A percentile compares a stretch with the other conserved stretches of the same genome.
Evolutionary conservation across 2,888 invertebrate genomes (phyloP).

Genomic region (Folsomia manolachei): DNA sequence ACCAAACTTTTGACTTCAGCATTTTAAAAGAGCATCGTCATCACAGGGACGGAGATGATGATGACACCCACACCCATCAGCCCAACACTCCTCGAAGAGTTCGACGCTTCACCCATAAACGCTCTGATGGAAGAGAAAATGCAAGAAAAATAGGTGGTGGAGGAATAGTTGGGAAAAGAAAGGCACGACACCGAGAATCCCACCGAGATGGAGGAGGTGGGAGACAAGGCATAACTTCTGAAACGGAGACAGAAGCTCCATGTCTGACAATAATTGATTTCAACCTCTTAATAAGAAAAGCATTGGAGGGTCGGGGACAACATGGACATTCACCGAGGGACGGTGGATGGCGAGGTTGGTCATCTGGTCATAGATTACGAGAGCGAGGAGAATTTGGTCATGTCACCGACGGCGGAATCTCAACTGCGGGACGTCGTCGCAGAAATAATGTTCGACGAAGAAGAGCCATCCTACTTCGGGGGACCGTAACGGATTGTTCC

Average conservation of each 20-base stretch:
- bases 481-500: constrained; percentile 48
- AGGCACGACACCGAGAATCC: not conserved
- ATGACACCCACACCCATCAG: not conserved
- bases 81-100: not conserved
- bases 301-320: constrained; percentile 55
- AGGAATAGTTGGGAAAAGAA: constrained; percentile 43
- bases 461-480: constrained; percentile 40
- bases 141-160: constrained; percentile 52
- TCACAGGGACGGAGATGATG: not conserved
- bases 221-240: constrained; percentile 32
- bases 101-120: not conserved
- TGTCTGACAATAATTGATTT: constrained; percentile 70
- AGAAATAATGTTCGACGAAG: constrained; percentile 34
- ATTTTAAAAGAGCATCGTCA: constrained; percentile 17
- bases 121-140: constrained; percentile 36
- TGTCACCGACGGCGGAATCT: constrained; percentile 29
- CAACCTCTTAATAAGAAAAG: constrained; percentile 66
- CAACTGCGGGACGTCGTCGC: not conserved
- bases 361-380: not conserved
- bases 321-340: constrained; percentile 17
- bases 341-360: constrained; percentile 38
- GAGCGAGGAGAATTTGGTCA: not conserved
- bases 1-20: constrained; percentile 49
- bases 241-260: constrained; percentile 59
- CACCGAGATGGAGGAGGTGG: too few relatives aligned